These are phyloP conservation scores for Origma solitaria DNA, from an alignment of 2,113 vertebrate species.

Conservation along the genomic window DNA sequence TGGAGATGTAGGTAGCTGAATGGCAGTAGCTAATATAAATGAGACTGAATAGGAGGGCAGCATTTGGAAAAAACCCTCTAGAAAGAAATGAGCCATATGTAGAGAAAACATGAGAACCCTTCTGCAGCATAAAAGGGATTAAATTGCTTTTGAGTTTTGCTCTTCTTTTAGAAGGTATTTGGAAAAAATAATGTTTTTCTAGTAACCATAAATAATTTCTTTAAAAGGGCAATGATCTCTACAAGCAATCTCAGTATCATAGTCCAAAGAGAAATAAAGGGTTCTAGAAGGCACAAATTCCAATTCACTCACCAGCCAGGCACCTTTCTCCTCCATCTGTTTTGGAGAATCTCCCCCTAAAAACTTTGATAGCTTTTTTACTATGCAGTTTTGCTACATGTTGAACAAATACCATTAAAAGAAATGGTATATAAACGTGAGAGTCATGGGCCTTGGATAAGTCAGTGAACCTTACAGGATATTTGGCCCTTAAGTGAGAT, in stretches of 20 bases:
- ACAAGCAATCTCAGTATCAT: background rate
- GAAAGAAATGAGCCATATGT: background rate
- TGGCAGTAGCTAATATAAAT: background rate
- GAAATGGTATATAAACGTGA: background rate
- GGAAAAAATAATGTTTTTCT: background rate
- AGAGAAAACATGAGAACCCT: background rate
- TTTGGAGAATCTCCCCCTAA: background rate
- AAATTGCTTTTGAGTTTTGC: background rate
- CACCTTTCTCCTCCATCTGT: background rate
- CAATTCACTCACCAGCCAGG: background rate
- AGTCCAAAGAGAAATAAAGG: background rate
- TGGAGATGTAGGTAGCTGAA: background rate
- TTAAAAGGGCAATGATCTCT: background rate
- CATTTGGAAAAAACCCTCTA: background rate
- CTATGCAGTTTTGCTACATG: background rate
- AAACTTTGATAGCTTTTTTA: background rate
- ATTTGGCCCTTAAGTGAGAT: background rate
- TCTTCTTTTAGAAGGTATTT: background rate
- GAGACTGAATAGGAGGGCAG: background rate
- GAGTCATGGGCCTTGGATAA: background rate
- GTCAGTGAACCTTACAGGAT: background rate
- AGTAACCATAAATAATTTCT: background rate
- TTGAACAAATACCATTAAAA: constrained; percentile 1
- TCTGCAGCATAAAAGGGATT: background rate
- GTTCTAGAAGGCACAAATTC: background rate